phyloP scores from a whole-genome alignment of 64 coral and sea anemone genomes.

The Montipora sp. region DNA sequence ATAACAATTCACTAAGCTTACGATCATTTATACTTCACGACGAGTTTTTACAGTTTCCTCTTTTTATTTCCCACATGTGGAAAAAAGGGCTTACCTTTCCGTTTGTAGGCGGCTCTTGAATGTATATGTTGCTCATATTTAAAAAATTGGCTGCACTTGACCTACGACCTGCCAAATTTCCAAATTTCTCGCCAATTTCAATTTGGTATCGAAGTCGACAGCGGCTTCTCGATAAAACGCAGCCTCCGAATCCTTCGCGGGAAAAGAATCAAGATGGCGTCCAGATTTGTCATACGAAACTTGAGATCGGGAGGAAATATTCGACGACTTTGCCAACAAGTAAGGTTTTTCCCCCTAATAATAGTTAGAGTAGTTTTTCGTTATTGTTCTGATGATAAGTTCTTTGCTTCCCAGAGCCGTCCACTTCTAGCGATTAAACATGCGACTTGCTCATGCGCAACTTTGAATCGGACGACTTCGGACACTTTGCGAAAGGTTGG shows the following conservation, averaged over 20 bases:
- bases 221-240: slow-evolving; percentile 6
- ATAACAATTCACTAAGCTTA: too few relatives aligned
- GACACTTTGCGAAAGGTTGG: background rate
- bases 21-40: too few relatives aligned
- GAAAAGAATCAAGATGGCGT: slow-evolving; percentile 55
- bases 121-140: slow-evolving; percentile 98
- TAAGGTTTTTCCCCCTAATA: background rate
- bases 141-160: background rate
- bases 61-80: background rate
- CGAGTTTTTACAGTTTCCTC: too few relatives aligned
- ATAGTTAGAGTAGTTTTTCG: background rate
- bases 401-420: slow-evolving; percentile 5
- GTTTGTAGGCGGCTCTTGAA: slow-evolving; percentile 97
- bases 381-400: background rate
- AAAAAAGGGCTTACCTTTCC: slow-evolving; percentile 73
- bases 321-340: slow-evolving; percentile 11
- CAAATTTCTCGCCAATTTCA: too few relatives aligned
- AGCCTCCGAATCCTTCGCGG: background rate
- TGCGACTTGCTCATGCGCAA: background rate
- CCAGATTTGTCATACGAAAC: slow-evolving; percentile 33
- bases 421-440: background rate
- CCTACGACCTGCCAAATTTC: too few relatives aligned
- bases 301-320: slow-evolving; percentile 16
- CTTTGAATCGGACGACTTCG: background rate
- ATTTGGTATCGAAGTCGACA: background rate